phyloP scores from a whole-genome alignment of 2,888 invertebrate genomes.

The Bombylius major region DNA sequence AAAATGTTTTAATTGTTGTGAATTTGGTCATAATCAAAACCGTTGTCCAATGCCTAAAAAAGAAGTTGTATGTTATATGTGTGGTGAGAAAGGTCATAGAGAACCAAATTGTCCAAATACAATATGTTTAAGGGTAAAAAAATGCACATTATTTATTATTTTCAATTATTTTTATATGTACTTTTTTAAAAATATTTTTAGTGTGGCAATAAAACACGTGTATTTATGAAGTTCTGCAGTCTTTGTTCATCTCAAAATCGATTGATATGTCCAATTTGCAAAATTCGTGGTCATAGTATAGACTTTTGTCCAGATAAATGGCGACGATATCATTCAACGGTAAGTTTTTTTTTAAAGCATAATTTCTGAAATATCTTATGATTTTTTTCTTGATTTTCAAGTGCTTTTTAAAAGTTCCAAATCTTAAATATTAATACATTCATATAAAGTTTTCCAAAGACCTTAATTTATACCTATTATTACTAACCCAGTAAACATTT shows the following conservation, averaged over 20 bases:
- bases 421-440: too few species aligned
- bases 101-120: slow-evolving; percentile 55
- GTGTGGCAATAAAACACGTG: slow-evolving; percentile 52
- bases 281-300: slow-evolving; percentile 47
- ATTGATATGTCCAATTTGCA: slow-evolving; percentile 46
- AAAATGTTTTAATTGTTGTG: slow-evolving; percentile 53
- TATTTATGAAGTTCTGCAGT: slow-evolving; percentile 46
- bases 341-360: slow-evolving; percentile 27
- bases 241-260: slow-evolving; percentile 40
- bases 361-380: neutral
- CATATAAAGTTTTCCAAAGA: neutral
- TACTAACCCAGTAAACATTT: too few species aligned
- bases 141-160: neutral
- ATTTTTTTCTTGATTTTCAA: neutral
- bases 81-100: slow-evolving; percentile 51
- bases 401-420: too few species aligned
- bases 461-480: too few species aligned
- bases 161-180: neutral
- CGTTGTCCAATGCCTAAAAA: slow-evolving; percentile 45
- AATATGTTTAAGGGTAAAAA: slow-evolving; percentile 54
- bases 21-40: slow-evolving; percentile 48
- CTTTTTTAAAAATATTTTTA: slow-evolving; percentile 34
- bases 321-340: slow-evolving; percentile 63
- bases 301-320: slow-evolving; percentile 58
- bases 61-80: slow-evolving; percentile 49